These are phyloP conservation scores for Pseudachorutes palmiensis DNA, from an alignment of 1,140 invertebrate species.

Conservation along the genomic window DNA sequence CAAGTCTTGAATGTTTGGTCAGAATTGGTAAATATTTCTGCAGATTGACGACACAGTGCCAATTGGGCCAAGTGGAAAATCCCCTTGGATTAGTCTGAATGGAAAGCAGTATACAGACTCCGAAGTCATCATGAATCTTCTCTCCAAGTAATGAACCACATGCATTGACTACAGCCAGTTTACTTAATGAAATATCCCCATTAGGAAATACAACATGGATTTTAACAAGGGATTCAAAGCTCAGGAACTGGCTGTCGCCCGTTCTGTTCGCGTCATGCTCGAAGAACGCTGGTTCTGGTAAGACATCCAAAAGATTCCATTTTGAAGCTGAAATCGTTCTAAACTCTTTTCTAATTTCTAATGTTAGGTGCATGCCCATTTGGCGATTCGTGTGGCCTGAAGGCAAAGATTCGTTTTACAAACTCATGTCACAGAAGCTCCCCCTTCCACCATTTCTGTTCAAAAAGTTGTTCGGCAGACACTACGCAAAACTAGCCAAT, in stretches of 20 bases:
- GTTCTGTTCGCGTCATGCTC: constrained; percentile 31
- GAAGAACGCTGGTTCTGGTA: constrained; percentile 36
- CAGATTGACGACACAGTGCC: constrained; percentile 31
- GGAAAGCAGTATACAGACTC: constrained; percentile 44
- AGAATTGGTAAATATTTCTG: constrained; percentile 18
- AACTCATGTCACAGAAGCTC: neutral
- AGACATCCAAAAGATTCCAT: too few species aligned
- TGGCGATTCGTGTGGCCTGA: neutral
- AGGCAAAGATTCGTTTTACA: neutral
- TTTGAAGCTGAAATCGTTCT: neutral
- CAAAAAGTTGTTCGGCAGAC: neutral
- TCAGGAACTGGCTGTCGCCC: constrained; percentile 24
- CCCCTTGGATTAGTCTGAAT: constrained; percentile 45
- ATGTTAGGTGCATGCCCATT: neutral
- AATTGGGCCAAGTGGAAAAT: constrained; percentile 32
- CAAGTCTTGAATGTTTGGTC: constrained; percentile 27
- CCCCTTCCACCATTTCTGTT: constrained; percentile 4
- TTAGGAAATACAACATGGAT: constrained; percentile 17
- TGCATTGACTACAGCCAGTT: neutral
- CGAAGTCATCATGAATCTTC: constrained; percentile 29
- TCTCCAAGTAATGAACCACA: constrained; percentile 19
- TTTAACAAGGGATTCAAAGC: constrained; percentile 3
- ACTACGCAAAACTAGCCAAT: neutral
- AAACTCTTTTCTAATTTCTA: too few species aligned
- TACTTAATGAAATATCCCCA: too few species aligned